Base-by-base conservation (phyloP, 2,888 invertebrate genomes). In the Galerucella nymphaeae region DNA sequence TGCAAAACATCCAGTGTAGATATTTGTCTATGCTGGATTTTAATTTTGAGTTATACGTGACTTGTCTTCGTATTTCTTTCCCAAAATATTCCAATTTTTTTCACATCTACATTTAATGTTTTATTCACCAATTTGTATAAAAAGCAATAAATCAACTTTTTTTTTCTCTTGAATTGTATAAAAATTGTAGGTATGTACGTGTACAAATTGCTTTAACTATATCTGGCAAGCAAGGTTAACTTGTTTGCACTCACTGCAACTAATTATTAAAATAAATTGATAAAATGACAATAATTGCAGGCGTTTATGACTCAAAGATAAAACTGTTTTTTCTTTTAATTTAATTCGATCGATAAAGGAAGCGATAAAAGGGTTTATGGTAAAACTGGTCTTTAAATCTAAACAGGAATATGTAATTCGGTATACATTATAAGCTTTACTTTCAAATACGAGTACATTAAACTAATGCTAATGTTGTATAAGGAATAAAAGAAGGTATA, bases 191-290 rank as follows among this genome's bases (percentile, higher is more conserved):
- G 16, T 53, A n/a, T 50, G 53, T 10, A 14, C 13, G 4, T 18
- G 53, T 53, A 53, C 53, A 53, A 53, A 53, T 53, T 53, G 53
- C 53, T 53, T 8, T 53, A 18, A 18, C 53, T 53, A 18, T 53
- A 53, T 53, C 53, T 62, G 42, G 41, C 11, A n/a, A 62, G 38
- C 61, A 42, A 62, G 61, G 61, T 62, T 38, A 62, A 62, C 61
- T 13, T 16, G 61, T 42, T 62, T 42, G 6, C 41, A 42, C 61
- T 62, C 42, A 62, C 41, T 10, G 11, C 18, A 62, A 42, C n/a
- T 14, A 14, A 59, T 59, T 59, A 62, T 42, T 16, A 20, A 62
- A 18, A 62, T 62, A 62, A n/a, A 62, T 62, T 62, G 9, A 62
- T 23, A 62, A 62, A 62, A 53, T 10, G 53, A 53, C 53, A 53